Percentiles rank a stretch among this genome's conserved stretches.
Evolutionary conservation across 2,113 vertebrate genomes (phyloP).

Genomic region (Gallinago jamesoni): DNA sequence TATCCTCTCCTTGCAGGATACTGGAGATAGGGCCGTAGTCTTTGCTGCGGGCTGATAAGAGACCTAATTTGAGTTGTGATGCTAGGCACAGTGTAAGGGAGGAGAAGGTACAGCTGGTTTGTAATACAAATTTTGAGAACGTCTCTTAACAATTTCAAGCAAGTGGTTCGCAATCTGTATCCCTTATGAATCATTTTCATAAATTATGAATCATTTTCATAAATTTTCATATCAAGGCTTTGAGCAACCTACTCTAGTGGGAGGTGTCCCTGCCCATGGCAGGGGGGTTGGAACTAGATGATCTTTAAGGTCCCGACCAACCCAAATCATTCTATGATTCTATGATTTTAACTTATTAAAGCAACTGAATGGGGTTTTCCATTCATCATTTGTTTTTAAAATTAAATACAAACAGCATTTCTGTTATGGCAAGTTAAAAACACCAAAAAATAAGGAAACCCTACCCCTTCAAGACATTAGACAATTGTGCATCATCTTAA

Average conservation of each 20-base stretch:
- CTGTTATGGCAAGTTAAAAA: neutral
- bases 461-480: neutral
- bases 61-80: neutral
- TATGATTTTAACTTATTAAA: neutral
- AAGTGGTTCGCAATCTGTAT: neutral
- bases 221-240: no score
- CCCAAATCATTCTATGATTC: no score
- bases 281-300: no score
- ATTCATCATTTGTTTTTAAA: neutral
- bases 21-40: rapidly evolving
- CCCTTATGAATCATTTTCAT: neutral
- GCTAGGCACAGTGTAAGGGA: neutral
- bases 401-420: neutral
- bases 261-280: no score
- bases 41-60: neutral
- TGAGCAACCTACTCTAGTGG: no score
- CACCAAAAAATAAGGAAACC: neutral
- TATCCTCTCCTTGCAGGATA: neutral
- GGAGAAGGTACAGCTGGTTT: neutral
- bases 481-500: neutral
- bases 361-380: neutral
- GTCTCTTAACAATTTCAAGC: neutral
- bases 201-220: neutral
- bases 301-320: no score
- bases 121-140: neutral